phyloP scores from a whole-genome alignment of 1,140 invertebrate species.

The Anastrepha ludens region DNA sequence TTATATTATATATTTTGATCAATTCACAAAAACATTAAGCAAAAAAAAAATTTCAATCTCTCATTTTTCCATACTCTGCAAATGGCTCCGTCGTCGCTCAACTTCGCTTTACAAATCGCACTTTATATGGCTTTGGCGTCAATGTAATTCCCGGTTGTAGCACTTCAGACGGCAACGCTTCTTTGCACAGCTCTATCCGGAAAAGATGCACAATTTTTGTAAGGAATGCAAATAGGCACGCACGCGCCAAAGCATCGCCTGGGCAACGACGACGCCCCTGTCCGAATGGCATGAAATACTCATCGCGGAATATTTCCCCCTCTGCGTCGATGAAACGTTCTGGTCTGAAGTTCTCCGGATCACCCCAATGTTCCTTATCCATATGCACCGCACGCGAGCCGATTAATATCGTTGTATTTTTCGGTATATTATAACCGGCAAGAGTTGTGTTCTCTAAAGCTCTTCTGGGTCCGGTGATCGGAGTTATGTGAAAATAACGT shows the following conservation, averaged over 20 bases:
- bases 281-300: constrained; percentile 81
- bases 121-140: constrained; percentile 72
- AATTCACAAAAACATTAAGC: too few species aligned
- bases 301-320: constrained; percentile 68
- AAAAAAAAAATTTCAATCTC: neutral
- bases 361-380: constrained; percentile 79
- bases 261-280: constrained; percentile 84
- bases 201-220: constrained; percentile 81
- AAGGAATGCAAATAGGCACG: constrained; percentile 84
- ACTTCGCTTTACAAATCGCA: constrained; percentile 65
- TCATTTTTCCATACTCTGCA: neutral
- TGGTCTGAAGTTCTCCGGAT: constrained; percentile 83
- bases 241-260: constrained; percentile 84
- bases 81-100: neutral
- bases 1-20: too few species aligned
- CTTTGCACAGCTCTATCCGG: constrained; percentile 65
- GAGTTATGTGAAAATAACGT: constrained; percentile 79
- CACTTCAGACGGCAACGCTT: constrained; percentile 62
- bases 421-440: constrained; percentile 81
- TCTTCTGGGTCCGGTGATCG: constrained; percentile 82
- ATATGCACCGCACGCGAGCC: constrained; percentile 80
- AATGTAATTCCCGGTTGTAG: constrained; percentile 71
- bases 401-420: constrained; percentile 80
- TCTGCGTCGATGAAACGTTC: constrained; percentile 79
- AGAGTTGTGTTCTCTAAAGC: constrained; percentile 78